phyloP scores from a whole-genome alignment of 2,797 vertebrate genomes.

The Muraenolepis orangiensis region DNA sequence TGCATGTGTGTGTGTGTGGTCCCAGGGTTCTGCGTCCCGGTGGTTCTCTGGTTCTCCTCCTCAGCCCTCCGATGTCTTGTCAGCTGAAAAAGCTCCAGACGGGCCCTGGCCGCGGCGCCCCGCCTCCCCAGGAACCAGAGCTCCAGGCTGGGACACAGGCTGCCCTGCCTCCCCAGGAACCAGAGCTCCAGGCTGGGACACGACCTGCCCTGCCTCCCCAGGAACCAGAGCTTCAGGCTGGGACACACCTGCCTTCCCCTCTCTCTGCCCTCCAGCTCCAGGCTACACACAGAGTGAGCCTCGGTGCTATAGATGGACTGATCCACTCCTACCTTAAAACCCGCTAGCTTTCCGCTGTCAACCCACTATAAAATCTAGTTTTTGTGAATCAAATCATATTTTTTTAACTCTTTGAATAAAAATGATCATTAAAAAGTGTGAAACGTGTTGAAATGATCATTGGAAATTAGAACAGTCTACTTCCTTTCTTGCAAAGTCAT shows the following conservation, averaged over 20 bases:
- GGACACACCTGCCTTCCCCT: conserved; percentile 1
- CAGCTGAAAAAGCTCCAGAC: conserved; percentile 51
- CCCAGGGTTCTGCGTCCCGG: conserved; percentile 80
- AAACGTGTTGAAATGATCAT: background rate
- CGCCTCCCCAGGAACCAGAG: conserved; percentile 15
- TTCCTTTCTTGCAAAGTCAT: background rate
- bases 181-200: too few relatives aligned
- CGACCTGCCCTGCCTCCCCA: too few relatives aligned
- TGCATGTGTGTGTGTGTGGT: conserved; percentile 7
- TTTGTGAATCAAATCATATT: background rate
- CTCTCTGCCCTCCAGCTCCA: conserved; percentile 67
- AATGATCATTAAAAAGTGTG: background rate
- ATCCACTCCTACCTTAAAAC: conserved; percentile 84
- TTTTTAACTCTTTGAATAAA: background rate
- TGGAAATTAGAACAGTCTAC: background rate
- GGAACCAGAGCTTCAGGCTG: conserved; percentile 17
- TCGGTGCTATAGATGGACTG: conserved; percentile 85
- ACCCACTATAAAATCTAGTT: background rate
- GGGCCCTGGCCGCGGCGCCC: background rate
- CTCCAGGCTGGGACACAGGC: conserved; percentile 16
- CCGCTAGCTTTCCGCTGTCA: background rate
- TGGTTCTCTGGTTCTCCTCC: conserved; percentile 80
- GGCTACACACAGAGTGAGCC: conserved; percentile 74
- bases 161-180: background rate
- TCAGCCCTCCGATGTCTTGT: conserved; percentile 78